A percentile compares a stretch with the other conserved stretches of the same genome.
phyloP scores from a whole-genome alignment of 2,797 vertebrate species.

The Thamnophis elegans region DNA sequence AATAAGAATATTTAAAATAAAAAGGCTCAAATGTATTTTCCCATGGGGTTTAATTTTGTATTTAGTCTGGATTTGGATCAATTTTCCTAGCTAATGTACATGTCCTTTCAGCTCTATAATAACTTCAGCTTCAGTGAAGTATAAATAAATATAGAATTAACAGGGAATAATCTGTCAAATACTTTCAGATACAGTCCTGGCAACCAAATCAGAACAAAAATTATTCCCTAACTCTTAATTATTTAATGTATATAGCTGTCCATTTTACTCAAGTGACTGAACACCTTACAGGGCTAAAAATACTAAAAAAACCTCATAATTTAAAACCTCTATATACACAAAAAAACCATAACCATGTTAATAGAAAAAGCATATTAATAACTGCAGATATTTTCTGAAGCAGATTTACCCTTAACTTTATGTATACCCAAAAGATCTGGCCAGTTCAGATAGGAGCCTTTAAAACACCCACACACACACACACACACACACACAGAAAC shows the following conservation, averaged over 20 bases:
- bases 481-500: background rate
- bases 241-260: background rate
- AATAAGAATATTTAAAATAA: conserved; percentile 79
- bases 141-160: background rate
- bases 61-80: background rate
- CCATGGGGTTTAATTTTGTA: background rate
- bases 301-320: background rate
- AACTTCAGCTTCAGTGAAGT: background rate
- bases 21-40: conserved; percentile 59
- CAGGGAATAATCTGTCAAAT: background rate
- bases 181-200: background rate
- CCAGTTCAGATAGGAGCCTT: background rate
- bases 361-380: background rate
- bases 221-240: background rate
- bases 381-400: background rate
- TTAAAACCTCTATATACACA: background rate
- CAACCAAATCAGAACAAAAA: background rate
- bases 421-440: background rate
- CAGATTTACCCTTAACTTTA: background rate
- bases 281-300: background rate
- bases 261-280: background rate
- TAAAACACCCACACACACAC: background rate
- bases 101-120: background rate
- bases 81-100: background rate
- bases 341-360: background rate